These are phyloP conservation scores for Malurus splendens DNA, from an alignment of 2,797 vertebrate species.

Conservation along the genomic window DNA sequence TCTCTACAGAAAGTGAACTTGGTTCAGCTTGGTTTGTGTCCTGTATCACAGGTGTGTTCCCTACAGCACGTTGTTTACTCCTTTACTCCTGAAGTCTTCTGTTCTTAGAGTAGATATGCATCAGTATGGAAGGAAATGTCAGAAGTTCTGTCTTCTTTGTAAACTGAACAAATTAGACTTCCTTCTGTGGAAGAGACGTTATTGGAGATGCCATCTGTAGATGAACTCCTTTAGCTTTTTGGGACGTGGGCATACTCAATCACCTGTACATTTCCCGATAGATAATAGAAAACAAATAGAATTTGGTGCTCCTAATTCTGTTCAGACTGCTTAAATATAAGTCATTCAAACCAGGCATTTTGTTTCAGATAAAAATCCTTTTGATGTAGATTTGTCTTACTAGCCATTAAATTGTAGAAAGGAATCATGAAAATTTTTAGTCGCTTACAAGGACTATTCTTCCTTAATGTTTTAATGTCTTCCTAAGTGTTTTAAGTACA, in stretches of 20 bases:
- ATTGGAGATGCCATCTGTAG: background rate
- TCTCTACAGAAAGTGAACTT: background rate
- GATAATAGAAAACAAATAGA: background rate
- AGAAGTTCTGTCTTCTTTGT: background rate
- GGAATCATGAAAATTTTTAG: background rate
- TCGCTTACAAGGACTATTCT: background rate
- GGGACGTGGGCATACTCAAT: background rate
- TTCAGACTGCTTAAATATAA: background rate
- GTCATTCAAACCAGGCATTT: background rate
- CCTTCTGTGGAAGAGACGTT: background rate
- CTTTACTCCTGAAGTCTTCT: background rate
- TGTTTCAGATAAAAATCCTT: background rate
- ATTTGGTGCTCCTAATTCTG: background rate
- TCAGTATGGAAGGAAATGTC: background rate
- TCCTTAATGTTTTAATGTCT: background rate
- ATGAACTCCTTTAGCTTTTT: background rate
- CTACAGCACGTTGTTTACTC: background rate
- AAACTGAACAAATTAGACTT: background rate
- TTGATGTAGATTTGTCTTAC: background rate
- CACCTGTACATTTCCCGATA: background rate
- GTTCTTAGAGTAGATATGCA: background rate
- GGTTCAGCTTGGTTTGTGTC: background rate
- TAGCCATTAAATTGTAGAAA: background rate
- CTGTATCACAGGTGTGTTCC: conserved; percentile 47
- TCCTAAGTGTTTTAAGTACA: background rate